Conservation (phyloP, 2,113 vertebrate genomes). For the Candoia aspera region DNA sequence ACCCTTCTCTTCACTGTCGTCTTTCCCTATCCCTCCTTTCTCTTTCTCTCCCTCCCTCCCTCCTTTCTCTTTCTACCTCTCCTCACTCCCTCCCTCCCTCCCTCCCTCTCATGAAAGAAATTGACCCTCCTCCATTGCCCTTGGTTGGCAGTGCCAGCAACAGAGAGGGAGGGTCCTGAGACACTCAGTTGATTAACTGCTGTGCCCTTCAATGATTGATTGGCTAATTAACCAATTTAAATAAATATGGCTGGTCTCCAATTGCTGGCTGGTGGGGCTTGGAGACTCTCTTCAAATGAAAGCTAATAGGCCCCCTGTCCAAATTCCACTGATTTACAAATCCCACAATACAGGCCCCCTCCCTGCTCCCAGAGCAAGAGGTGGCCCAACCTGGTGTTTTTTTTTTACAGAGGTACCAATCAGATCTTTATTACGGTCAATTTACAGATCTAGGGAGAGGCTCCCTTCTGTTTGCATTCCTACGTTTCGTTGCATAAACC, state of each 20-base stretch:
- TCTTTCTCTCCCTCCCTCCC: no score
- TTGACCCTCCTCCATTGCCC: not conserved
- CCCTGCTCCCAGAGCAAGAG: not conserved
- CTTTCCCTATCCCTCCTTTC: no score
- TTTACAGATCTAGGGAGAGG: not conserved
- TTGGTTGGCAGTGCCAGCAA: not conserved
- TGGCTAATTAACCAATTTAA: conserved; percentile 35
- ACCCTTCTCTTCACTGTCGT: no score
- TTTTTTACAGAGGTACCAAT: not conserved
- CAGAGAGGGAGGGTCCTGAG: not conserved
- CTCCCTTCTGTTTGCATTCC: not conserved
- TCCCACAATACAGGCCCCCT: not conserved
- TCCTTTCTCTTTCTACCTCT: no score
- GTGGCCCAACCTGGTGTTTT: no score
- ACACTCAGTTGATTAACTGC: conserved; percentile 23
- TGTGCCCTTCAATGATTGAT: conserved; percentile 31
- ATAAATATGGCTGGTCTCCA: conserved; percentile 25
- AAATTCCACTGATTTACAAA: not conserved
- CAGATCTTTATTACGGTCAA: not conserved
- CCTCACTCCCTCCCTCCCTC: no score
- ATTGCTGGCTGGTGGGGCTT: conserved; percentile 18
- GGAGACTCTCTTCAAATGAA: conserved; percentile 1
- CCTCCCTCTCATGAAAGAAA: not conserved
- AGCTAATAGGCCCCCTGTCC: not conserved
- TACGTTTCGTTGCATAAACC: not conserved